Evolutionary conservation across 2,888 invertebrate species (phyloP).

Genomic region (Sinhomidia bicolor): DNA sequence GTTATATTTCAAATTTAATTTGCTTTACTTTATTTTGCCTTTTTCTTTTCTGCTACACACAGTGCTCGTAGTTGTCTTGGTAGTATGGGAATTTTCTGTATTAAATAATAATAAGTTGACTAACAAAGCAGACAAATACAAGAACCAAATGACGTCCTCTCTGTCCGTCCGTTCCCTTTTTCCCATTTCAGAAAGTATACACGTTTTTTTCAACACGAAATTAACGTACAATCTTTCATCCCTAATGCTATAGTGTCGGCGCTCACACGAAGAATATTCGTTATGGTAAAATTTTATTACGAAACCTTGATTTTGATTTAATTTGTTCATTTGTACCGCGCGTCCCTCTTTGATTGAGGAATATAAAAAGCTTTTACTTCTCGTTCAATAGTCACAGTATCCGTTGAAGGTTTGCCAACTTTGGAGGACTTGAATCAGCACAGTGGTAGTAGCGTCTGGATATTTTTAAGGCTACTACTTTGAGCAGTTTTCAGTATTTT

Average conservation of each 20-base stretch:
- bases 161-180: not conserved
- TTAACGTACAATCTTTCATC: not conserved
- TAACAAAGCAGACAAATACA: too few species aligned
- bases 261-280: conserved; percentile 22
- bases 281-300: conserved; percentile 34
- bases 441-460: not conserved
- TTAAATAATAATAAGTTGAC: not conserved
- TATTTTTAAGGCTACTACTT: not conserved
- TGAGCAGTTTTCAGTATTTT: not conserved
- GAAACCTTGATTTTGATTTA: conserved; percentile 68
- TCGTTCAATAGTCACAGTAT: not conserved
- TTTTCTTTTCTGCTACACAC: not conserved
- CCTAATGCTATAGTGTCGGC: not conserved
- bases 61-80: too few species aligned
- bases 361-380: conserved; percentile 9
- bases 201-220: not conserved
- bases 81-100: not conserved
- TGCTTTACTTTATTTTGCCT: not conserved
- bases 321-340: conserved; percentile 28
- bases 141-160: not conserved
- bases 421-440: not conserved
- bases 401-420: not conserved
- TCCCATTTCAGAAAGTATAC: not conserved
- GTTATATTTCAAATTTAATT: not conserved
- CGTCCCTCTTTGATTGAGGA: not conserved